Base-by-base conservation (phyloP, 2,797 vertebrate species). In the Gouania willdenowi region DNA sequence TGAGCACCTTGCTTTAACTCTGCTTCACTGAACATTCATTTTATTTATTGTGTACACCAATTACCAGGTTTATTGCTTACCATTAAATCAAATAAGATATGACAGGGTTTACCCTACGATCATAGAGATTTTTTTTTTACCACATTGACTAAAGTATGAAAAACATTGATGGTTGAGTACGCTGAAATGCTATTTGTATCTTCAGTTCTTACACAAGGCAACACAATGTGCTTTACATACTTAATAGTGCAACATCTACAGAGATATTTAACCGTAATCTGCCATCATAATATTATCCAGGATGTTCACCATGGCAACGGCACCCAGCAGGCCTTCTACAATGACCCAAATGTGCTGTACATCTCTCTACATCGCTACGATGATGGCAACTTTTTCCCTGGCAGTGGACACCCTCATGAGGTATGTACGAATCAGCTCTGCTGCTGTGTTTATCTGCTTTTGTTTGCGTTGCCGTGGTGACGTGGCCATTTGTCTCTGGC, bases 291-390 rank as follows among this genome's bases (percentile, higher is more conserved):
- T n/a, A n/a, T n/a, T n/a, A n/a, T n/a, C 26, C 44, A 98, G 95
- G 95, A 97, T 5, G 87, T 97, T 58, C 95, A 97, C 79, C 95
- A 98, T 6, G 93, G 93, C 26, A 93, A 93, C 0, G 92, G 91
- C 18, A 94, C 91, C 8, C 94, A 97, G 79, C 87, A 92, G 16
- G 88, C 92, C 18, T 98, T 98, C 82, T 96, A 94, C 66, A 66
- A 81, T 2, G 93, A 98, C 71, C 91, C 92, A 0, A 90, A 80
- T 0, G 90, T 98, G 25, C 87, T 98, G 14, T 95, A 94, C 79
- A 91, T 98, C 71, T 98, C 95, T 13, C 70, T 98, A 25, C 95
- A 98, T 77, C 91, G 92, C 35, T 91, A 90, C 4, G 92, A 96
- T 0, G 49, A 90, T 0, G 89, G 90, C 40, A 91, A 89, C 58